Conservation (phyloP, 2,888 invertebrate genomes). For the Nomada ruficornis region DNA sequence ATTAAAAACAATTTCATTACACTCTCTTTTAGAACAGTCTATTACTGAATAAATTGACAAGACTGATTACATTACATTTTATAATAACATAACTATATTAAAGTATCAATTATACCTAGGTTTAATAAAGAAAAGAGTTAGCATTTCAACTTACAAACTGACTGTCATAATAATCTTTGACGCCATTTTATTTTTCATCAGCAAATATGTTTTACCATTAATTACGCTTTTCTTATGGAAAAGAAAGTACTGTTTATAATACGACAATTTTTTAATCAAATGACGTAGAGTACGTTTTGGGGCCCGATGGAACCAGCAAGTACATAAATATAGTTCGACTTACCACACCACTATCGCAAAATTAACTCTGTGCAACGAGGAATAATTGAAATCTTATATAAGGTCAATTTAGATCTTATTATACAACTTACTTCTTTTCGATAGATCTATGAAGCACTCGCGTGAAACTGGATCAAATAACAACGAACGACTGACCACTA, state of each 20-base stretch:
- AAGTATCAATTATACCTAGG: no score
- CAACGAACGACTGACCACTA: conserved; percentile 28
- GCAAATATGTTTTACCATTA: not conserved
- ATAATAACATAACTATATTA: no score
- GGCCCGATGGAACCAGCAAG: no score
- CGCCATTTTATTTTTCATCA: not conserved
- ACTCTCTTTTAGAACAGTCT: no score
- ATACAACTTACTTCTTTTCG: conserved; percentile 10
- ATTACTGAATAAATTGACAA: no score
- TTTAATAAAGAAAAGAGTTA: no score
- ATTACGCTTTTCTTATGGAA: not conserved
- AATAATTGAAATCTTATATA: not conserved
- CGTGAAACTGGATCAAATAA: conserved; percentile 1
- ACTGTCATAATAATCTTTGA: no score
- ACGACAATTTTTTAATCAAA: no score
- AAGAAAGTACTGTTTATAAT: not conserved
- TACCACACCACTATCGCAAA: not conserved
- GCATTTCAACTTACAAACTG: no score
- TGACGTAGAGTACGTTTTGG: not conserved
- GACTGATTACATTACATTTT: no score
- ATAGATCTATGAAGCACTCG: conserved; percentile 6
- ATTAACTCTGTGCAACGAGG: not conserved
- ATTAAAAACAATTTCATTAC: no score
- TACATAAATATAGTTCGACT: not conserved
- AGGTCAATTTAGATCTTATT: not conserved